Conservation (phyloP, 2,113 vertebrate genomes). For the Podarcis raffonei region DNA sequence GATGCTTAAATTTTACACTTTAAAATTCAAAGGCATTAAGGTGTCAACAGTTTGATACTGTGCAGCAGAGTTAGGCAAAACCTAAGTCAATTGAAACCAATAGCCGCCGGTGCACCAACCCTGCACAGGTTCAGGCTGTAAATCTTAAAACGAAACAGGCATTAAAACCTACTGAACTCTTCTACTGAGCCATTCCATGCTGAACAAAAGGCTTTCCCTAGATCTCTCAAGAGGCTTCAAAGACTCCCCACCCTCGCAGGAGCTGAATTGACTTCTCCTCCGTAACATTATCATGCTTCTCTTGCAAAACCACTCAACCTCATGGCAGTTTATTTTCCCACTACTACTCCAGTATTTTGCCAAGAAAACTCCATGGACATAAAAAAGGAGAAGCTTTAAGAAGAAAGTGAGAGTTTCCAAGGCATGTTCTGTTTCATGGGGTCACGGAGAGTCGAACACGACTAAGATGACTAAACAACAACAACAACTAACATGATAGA, state of each 20-base stretch:
- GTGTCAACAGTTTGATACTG: background rate
- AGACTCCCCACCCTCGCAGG: background rate
- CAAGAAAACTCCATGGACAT: no score
- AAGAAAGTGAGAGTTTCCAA: no score
- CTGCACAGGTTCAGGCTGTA: background rate
- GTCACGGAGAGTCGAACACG: no score
- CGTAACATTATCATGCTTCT: background rate
- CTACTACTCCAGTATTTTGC: background rate
- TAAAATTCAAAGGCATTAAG: slow-evolving; percentile 37
- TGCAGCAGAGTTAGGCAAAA: background rate
- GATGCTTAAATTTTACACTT: background rate
- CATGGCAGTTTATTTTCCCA: background rate
- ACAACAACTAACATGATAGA: no score
- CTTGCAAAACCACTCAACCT: background rate
- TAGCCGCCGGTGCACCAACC: background rate
- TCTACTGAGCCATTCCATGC: slow-evolving; percentile 36
- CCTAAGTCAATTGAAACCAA: background rate
- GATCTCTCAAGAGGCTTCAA: slow-evolving; percentile 34
- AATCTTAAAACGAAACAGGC: slow-evolving; percentile 53
- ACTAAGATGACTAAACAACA: no score
- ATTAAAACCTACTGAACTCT: slow-evolving; percentile 46
- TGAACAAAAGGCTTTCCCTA: slow-evolving; percentile 44
- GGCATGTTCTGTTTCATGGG: no score
- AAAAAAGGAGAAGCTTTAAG: no score
- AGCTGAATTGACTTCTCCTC: background rate